Percentiles rank a stretch among this genome's conserved stretches.
Conservation (phyloP, 2,888 invertebrate genomes). For the Coleophora deauratella region DNA sequence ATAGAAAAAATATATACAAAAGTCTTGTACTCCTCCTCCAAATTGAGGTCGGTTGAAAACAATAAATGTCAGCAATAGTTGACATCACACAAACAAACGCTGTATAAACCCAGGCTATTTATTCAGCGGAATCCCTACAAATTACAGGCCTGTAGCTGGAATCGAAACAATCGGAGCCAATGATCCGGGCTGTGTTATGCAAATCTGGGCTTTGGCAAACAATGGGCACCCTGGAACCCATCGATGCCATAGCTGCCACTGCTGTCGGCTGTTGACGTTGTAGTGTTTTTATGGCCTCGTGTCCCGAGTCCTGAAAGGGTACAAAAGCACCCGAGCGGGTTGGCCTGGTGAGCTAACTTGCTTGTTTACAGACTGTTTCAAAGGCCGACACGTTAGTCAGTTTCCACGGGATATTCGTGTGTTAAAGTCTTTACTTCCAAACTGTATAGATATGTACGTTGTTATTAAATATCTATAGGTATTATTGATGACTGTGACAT, state of each 20-base stretch:
- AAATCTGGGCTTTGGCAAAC: constrained; percentile 62
- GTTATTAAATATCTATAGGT: too few relatives aligned
- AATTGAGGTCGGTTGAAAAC: too few relatives aligned
- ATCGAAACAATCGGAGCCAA: constrained; percentile 63
- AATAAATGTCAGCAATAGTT: constrained; percentile 3
- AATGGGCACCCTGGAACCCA: constrained; percentile 43
- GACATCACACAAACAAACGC: constrained; percentile 17
- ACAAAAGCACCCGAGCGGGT: background rate
- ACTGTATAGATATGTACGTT: too few relatives aligned
- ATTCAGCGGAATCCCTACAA: constrained; percentile 60
- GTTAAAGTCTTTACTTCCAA: too few relatives aligned
- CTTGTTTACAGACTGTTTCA: too few relatives aligned
- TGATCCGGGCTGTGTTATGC: constrained; percentile 64
- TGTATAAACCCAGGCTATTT: constrained; percentile 46
- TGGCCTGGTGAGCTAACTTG: too few relatives aligned
- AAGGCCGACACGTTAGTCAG: too few relatives aligned
- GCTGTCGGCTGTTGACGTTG: background rate
- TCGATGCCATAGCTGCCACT: constrained; percentile 7
- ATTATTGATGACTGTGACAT: too few relatives aligned
- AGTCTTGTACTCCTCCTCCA: too few relatives aligned
- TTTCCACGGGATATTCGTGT: too few relatives aligned
- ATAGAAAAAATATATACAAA: too few relatives aligned
- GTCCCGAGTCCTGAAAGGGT: background rate
- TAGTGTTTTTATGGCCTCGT: background rate
- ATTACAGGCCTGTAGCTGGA: constrained; percentile 60